A percentile compares a stretch with the other conserved stretches of the same genome.
These are phyloP conservation scores for Trachythela sp. DNA, from an alignment of 64 coral and sea anemone species.

Conservation along the genomic window DNA sequence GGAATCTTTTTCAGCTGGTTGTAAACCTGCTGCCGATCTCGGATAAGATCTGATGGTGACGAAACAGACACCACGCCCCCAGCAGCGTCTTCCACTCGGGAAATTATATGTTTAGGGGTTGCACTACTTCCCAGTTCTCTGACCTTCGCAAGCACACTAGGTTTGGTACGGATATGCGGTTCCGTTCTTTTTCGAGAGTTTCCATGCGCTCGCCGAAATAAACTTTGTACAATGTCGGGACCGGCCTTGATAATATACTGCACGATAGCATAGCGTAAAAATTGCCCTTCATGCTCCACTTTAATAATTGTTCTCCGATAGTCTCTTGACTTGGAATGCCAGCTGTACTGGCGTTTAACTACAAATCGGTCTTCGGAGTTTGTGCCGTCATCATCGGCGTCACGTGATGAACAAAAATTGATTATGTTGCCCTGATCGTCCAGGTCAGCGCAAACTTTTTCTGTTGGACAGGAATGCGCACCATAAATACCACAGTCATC, in stretches of 20 bases:
- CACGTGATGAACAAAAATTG: neutral
- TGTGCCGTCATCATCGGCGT: neutral
- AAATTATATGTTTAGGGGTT: conserved; percentile 28
- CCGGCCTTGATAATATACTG: conserved; percentile 22
- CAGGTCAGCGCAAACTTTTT: conserved; percentile 24
- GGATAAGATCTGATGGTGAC: conserved; percentile 10
- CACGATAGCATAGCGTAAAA: conserved; percentile 36
- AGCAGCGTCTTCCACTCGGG: neutral
- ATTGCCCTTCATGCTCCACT: conserved; percentile 26
- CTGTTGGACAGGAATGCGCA: conserved; percentile 16
- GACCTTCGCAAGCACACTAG: conserved; percentile 28
- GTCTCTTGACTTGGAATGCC: conserved; percentile 29
- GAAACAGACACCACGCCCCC: conserved; percentile 5
- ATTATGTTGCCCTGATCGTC: neutral
- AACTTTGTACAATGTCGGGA: neutral
- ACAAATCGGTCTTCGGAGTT: conserved; percentile 12
- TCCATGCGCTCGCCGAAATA: conserved; percentile 19
- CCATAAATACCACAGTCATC: conserved; percentile 41
- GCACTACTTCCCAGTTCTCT: neutral
- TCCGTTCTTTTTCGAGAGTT: conserved; percentile 22
- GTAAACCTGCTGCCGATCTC: conserved; percentile 27
- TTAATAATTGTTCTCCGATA: conserved; percentile 37
- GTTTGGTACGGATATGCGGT: conserved; percentile 37
- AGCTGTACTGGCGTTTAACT: conserved; percentile 27
- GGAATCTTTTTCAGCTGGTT: too few relatives aligned